Conservation (phyloP, 1,140 invertebrate genomes). For the Gonioctena quinquepunctata region DNA sequence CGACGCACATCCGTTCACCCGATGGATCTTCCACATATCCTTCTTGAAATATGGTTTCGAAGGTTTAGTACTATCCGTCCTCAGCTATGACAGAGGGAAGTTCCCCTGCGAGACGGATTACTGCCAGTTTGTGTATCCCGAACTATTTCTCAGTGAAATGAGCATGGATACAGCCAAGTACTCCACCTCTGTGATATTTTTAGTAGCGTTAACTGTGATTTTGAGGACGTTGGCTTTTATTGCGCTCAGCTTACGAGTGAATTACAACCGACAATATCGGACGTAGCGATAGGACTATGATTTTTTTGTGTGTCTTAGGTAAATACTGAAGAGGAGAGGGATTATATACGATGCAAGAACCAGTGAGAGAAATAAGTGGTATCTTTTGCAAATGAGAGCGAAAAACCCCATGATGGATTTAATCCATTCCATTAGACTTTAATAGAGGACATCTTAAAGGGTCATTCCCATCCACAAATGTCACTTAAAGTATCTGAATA, state of each 20-base stretch:
- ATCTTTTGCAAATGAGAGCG: too few species aligned
- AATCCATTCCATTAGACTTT: too few species aligned
- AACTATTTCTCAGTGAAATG: constrained; percentile 70
- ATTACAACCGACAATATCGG: constrained; percentile 26
- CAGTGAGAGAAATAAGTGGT: too few species aligned
- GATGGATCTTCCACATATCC: constrained; percentile 86
- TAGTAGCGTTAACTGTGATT: constrained; percentile 40
- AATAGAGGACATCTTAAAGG: too few species aligned
- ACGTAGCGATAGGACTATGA: neutral
- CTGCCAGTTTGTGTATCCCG: constrained; percentile 73
- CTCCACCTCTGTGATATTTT: constrained; percentile 46
- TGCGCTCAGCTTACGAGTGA: constrained; percentile 43
- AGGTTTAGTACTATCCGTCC: constrained; percentile 66
- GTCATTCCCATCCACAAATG: too few species aligned
- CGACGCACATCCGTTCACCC: constrained; percentile 77
- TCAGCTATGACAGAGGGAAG: constrained; percentile 70
- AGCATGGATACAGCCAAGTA: constrained; percentile 76
- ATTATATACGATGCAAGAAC: too few species aligned
- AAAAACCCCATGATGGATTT: too few species aligned
- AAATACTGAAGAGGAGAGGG: too few species aligned
- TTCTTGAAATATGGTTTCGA: constrained; percentile 80
- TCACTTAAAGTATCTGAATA: too few species aligned
- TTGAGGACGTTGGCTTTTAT: constrained; percentile 44
- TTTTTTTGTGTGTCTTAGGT: too few species aligned
- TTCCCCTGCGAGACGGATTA: constrained; percentile 67